Evolutionary conservation across 2,888 invertebrate species (phyloP), one percentile per base, ranked within the genome.

Genomic region (Microplitis manilae): DNA sequence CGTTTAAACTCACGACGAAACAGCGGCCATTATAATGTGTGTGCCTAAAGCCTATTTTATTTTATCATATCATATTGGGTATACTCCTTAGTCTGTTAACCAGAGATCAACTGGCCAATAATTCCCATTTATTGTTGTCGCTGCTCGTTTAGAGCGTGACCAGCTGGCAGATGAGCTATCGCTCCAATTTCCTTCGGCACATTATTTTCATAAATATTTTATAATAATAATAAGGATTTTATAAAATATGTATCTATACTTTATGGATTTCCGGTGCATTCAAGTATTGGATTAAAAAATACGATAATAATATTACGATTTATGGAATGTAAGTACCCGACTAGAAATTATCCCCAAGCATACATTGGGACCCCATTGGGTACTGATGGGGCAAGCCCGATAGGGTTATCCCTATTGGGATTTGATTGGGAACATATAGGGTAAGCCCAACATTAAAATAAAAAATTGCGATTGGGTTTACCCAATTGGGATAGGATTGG

Each of bases 1-100:
- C 86, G 85, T 84, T 86, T 85, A 85, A 84, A 85, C 76, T 72
- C 80, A 76, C 50, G 50, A 50, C 8, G 50, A 50, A 30, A 75
- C 77, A 78, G 17, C 15, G 20, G 60, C 70, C 70, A 70, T 70
- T 70, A 50, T 13, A 50, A 59, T 62, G 62, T 62, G 64, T 20
- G 64, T 20, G 62, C 62, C 15, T 64, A 64, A 20, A 17, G n/a
- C 15, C 20, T 6, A 9, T 9, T 64, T 64, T 20, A 15, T 8
- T 64, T 64, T 20, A 5, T n/a, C 15, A 64, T 20, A 5, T n/a
- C 15, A 64, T 64, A n/a, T 40, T 68, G 65, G 9, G 9, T 40
- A 17, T 70, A 30, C 50, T 50, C 50, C 50, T 50, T 50, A 50
- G 9, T 50, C 30, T 30, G 30, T 30, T 30, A 30, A 30, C 50